Percentiles rank a stretch among this genome's conserved stretches.
Conservation (phyloP, 2,888 invertebrate genomes). For the Limnephilus auricula region DNA sequence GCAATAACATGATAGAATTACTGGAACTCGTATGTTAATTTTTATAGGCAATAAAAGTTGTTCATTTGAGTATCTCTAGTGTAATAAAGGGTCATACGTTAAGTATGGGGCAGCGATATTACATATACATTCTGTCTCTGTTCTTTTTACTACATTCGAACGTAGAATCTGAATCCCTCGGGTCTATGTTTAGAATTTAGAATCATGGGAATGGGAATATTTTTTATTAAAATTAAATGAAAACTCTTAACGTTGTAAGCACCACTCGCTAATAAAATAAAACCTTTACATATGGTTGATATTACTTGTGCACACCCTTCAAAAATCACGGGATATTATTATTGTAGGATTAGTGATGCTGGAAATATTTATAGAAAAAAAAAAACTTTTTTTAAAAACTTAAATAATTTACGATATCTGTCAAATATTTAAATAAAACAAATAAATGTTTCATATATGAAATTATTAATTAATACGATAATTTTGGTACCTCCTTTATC, state of each 20-base stretch:
- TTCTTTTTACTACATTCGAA: background rate
- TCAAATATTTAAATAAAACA: too few relatives aligned
- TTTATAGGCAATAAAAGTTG: background rate
- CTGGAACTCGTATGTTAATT: background rate
- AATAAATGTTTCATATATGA: too few relatives aligned
- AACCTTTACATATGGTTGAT: too few relatives aligned
- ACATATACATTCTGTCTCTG: background rate
- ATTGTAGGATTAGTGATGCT: too few relatives aligned
- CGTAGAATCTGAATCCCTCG: background rate
- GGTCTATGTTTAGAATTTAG: background rate
- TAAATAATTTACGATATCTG: too few relatives aligned
- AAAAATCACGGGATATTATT: too few relatives aligned
- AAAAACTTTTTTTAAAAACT: too few relatives aligned
- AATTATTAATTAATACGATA: too few relatives aligned
- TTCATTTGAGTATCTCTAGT: background rate
- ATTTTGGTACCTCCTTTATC: too few relatives aligned
- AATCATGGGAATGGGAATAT: background rate
- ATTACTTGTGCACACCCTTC: background rate
- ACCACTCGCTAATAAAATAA: background rate
- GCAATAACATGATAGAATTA: background rate
- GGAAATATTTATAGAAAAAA: too few relatives aligned
- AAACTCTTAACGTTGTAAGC: background rate
- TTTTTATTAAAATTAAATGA: background rate
- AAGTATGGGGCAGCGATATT: background rate
- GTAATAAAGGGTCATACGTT: background rate